Base-by-base conservation (phyloP, 2,888 invertebrate genomes). In the Plagodis pulveraria region DNA sequence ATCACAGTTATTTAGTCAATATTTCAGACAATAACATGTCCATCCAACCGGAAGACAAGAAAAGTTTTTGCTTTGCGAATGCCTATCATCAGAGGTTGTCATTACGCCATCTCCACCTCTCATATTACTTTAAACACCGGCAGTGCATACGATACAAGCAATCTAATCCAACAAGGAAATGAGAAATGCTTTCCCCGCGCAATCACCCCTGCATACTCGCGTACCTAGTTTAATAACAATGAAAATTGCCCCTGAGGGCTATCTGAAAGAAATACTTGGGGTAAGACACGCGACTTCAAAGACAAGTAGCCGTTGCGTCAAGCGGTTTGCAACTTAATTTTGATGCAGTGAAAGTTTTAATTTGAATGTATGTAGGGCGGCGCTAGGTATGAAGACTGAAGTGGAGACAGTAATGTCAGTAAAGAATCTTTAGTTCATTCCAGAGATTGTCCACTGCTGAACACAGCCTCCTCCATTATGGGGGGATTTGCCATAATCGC, bases 171-270 rank as follows among this genome's bases (percentile, higher is more conserved):
- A 75, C 70, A 62, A 81, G 81, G 81, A 83, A 87, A 84, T 81
- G 76, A 83, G 80, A 72, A 73, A 71, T 70, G 77, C 75, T 81
- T 80, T 80, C 76, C 75, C 73, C 54, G 61, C 67, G 67, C 76
- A 78, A 78, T 80, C 78, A 76, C 78, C 75, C 76, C 72, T 47
- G 5, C 11, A 59, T 69, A 74, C 70, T 65, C 58, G 69, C 58
- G 63, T 71, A 77, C 70, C 74, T 65, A 55, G 57, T 53, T 54
- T 63, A 59, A 65, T 77, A 80, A 83, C 81, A 74, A 80, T 78
- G 85, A 85, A 89, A 91, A 89, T 89, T 90, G 83, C 83, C 80
- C 80, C 86, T 81, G 80, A 76, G 70, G 78, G 83, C 86, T 84
- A 85, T 53, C 45, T 44, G 74, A 70, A 78, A 79, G 73, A 71